Base-by-base conservation (phyloP, 2,888 invertebrate genomes). In the Ophioninae sp. region DNA sequence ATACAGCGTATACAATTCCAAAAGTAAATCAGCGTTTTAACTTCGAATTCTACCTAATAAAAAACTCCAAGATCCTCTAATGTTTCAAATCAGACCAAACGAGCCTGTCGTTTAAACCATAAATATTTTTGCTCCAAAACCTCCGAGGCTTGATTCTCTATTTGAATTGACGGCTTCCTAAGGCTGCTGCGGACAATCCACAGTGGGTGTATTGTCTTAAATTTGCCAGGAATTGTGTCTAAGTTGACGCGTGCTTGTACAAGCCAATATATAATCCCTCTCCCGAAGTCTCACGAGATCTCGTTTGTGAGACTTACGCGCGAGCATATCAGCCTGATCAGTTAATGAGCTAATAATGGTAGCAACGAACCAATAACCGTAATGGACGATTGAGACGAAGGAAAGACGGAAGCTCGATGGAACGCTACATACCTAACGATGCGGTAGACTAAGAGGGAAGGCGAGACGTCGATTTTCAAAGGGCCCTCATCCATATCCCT, bases 321-420 rank as follows among this genome's bases (percentile, higher is more conserved):
- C 82, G 67, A 62, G 67, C 61, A 61, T 84, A 79, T 79, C 68
- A 62, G 50, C 82, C 74, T 68, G 83, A 62, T 70, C 82, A 84
- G 82, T 80, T 89, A 89, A 90, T 88, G 88, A 89, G 89, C 87
- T 89, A 89, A 89, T 89, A 89, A 89, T 88, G 87, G 87, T 87
- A 88, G 87, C 85, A 87, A 87, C 87, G 86, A 88, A 88, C 87
- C 89, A 88, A 89, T 90, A 89, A 89, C 80, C 87, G 86, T 89
- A 90, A 90, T 89, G 89, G 89, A 90, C 88, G 84, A 86, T 82
- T 85, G 80, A 74, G 65, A 69, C 56, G 57, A 30, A 62, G 57
- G 41, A 61, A 68, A 74, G 74, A 56, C 70, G 57, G 77, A 64
- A n/a, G 75, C 79, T 72, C 68, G 77, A 80, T 80, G 73, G 69